Base-by-base conservation (phyloP, 2,888 invertebrate genomes). In the Tuta absoluta region DNA sequence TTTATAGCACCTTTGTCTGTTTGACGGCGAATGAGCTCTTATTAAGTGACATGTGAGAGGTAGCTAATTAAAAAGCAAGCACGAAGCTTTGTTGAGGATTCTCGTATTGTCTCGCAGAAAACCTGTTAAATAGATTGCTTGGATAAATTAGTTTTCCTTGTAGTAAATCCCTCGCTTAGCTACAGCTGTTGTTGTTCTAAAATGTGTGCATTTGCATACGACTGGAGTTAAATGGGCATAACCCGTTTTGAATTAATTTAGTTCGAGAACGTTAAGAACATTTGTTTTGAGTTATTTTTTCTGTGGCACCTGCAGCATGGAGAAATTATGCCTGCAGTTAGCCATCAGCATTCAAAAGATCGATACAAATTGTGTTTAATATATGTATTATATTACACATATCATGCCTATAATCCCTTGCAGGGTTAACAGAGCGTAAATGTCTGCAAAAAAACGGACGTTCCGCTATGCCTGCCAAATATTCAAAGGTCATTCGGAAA, bases 1-100 rank as follows among this genome's bases (percentile, higher is more conserved):
- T 78, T 76, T 70, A 73, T 71, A 70, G 68, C 72, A 78, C 80
- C 81, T 82, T 83, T 85, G 82, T 84, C 69, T 71, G 77, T 75
- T 72, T 75, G 75, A 74, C 72, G 70, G 73, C 71, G 72, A 66
- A 65, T 72, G 69, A 73, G 69, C 70, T 67, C 77, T 78, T 80
- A 81, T 80, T 81, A 81, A 76, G 78, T 71, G 76, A 73, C 73
- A 72, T 73, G 73, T 68, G 72, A 73, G 75, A 69, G 74, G 69
- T 59, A 58, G 66, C 71, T 84, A 82, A 82, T 85, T 83, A 83
- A 82, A 82, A 82, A 75, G 72, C 68, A 72, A 75, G 75, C 75
- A 58, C 10, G 33, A n/a, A 68, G 70, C 72, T 72, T 69, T 67
- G 60, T 63, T 69, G 23, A 7, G 24, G 24, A 45, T 45, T 66